Percentiles rank a stretch among this genome's conserved stretches.
These are phyloP conservation scores for Drosophila jambulina DNA, from an alignment of 1,140 invertebrate genomes.

Conservation along the genomic window DNA sequence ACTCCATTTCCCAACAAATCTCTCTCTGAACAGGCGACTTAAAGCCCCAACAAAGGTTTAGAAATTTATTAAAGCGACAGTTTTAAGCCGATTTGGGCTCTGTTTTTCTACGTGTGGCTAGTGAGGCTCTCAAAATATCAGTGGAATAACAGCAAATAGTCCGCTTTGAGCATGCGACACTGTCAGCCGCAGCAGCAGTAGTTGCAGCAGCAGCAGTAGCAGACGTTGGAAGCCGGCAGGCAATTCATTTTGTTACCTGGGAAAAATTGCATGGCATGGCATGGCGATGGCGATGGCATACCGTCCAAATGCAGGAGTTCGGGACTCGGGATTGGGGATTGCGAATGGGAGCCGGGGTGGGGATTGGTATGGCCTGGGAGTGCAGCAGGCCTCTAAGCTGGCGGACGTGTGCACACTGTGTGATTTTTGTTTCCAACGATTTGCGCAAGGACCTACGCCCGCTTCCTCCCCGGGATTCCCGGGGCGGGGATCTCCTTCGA, in stretches of 20 bases:
- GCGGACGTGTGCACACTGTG: conserved; percentile 79
- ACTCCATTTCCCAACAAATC: not conserved
- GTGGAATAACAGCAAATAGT: conserved; percentile 82
- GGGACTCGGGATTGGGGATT: conserved; percentile 20
- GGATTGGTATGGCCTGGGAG: not conserved
- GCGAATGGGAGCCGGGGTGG: not conserved
- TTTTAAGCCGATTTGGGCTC: not conserved
- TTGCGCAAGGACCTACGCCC: conserved; percentile 63
- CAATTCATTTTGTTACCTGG: conserved; percentile 83
- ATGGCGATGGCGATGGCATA: conserved; percentile 57
- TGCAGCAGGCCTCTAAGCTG: conserved; percentile 55
- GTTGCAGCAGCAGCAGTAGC: conserved; percentile 23
- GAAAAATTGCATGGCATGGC: conserved; percentile 75
- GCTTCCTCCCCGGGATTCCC: not conserved
- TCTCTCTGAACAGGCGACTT: not conserved
- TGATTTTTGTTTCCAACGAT: conserved; percentile 82
- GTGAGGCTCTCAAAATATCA: conserved; percentile 77
- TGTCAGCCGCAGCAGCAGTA: conserved; percentile 68
- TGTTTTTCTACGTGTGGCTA: conserved; percentile 18
- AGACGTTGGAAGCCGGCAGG: conserved; percentile 47
- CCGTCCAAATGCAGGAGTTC: conserved; percentile 34
- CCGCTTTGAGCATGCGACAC: conserved; percentile 81
- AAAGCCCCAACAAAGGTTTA: not conserved
- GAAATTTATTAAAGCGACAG: not conserved
- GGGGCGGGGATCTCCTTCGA: conserved; percentile 29